A percentile compares a stretch with the other conserved stretches of the same genome.
These are phyloP conservation scores for Epinotia ramella DNA, from an alignment of 2,888 invertebrate genomes.

Conservation along the genomic window DNA sequence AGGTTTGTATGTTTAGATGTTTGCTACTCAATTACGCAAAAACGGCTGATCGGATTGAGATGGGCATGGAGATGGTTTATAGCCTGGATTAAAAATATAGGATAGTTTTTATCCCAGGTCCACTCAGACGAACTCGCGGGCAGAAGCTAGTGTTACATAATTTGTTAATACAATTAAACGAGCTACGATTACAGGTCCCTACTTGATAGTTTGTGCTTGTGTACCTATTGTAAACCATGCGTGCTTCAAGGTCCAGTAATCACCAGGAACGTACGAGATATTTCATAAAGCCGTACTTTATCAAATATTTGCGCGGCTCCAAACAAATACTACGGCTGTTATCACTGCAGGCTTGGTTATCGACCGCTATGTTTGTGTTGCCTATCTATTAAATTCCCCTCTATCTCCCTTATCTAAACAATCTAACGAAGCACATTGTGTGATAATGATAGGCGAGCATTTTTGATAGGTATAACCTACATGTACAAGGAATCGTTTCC, in stretches of 20 bases:
- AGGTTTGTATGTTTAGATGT: too few species aligned
- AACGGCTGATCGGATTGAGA: too few species aligned
- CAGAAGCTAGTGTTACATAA: too few species aligned
- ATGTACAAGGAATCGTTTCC: constrained; percentile 48
- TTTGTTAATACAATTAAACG: too few species aligned
- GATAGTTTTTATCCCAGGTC: too few species aligned
- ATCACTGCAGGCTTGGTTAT: constrained; percentile 43
- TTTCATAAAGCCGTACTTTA: constrained; percentile 15
- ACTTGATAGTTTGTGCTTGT: neutral
- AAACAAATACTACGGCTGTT: constrained; percentile 33
- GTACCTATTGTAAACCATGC: neutral
- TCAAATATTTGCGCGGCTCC: constrained; percentile 37
- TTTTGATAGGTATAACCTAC: constrained; percentile 64
- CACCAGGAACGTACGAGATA: neutral
- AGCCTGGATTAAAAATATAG: too few species aligned
- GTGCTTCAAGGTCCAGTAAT: neutral
- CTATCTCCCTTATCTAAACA: constrained; percentile 46
- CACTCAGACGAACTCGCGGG: too few species aligned
- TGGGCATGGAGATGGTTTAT: too few species aligned
- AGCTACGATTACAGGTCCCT: neutral
- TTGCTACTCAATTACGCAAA: too few species aligned
- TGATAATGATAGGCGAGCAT: constrained; percentile 66
- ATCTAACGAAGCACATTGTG: constrained; percentile 55
- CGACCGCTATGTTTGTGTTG: constrained; percentile 42
- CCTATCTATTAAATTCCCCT: constrained; percentile 62